Evolutionary conservation across 1,140 invertebrate species (phyloP), one percentile per base, ranked within the genome.

Genomic region (Thaumetopoea pityocampa): DNA sequence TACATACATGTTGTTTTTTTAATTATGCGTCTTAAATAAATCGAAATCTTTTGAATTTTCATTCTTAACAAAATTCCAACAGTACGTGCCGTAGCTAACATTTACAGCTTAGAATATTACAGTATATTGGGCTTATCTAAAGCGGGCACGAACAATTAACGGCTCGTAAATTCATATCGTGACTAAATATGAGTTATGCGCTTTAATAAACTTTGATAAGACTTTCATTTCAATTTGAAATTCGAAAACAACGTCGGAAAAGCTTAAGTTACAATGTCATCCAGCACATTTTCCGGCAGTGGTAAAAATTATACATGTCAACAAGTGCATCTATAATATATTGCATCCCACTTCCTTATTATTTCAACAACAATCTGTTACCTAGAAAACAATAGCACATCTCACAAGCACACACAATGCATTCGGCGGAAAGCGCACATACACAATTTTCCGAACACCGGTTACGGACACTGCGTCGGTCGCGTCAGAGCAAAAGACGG

Each of bases 311-410:
- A 36, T 48, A 58, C 32, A 38, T 51, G 54, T 44, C 44, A 63
- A 55, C 45, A 50, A 63, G 49, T 55, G 51, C 40, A 63, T 54
- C 36, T 27, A 45, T 45, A 51, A 55, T 54, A 52, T n/a, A 37
- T 46, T 53, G 63, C 53, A 63, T 69, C 58, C 67, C 57, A 56
- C 46, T 55, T 67, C 73, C 60, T 71, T n/a, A n/a, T 67, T 69
- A 67, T 66, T 56, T 36, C 24, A 40, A 67, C 46, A 76, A 63
- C 50, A 57, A 60, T 62, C 51, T 59, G 48, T 83, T 83, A 83
- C 79, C 77, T 83, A 83, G 68, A 81, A 79, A 83, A 83, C 74
- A 83, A 83, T 76, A 71, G 77, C 79, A 83, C 79, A 83, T 83
- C 67, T 73, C 79, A 83, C 76, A 74, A 81, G 55, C 69, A 81